Evolutionary conservation across 2,113 vertebrate species (phyloP), one percentile per base, ranked within the genome.

Genomic region (Paralichthys olivaceus): DNA sequence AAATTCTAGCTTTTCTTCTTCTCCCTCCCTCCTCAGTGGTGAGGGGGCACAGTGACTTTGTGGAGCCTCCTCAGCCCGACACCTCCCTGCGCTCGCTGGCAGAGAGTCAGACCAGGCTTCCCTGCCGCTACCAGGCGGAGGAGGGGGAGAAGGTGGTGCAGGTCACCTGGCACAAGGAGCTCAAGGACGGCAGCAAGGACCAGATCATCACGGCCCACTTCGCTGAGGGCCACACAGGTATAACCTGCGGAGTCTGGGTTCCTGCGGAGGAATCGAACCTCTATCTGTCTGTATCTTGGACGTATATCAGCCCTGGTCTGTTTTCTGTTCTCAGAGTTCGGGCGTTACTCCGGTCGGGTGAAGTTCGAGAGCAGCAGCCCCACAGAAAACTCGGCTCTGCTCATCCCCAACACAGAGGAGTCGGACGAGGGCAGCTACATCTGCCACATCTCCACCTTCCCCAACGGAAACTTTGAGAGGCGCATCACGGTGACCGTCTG

Each of bases 391-490:
- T 90, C 93, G 0, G 88, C 92, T 0, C 87, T 95, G 65, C 64
- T 95, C 79, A 90, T 95, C 72, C 47, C 61, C 57, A 81, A 2
- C 80, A 95, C 94, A 0, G 86, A 87, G 66, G 90, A 72, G 73
- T 88, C 87, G 0, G 93, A 95, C 61, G 80, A 92, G 25, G 94
- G 93, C 45, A 65, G 1, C 4, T 95, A 94, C 88, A 85, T 64
- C 80, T 95, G 94, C 79, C 90, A 86, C 61, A 86, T 95, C 87
- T 65, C 88, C 88, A 90, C 91, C 66, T 95, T 91, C 79, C 94
- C 94, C 29, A 89, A 86, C 0, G 94, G 94, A 12, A 94, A 87
- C 91, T 94, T 94, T 8, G 91, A 94, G 70, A 87, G 80, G 13
- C 65, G 19, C 19, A 84, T 94, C 23, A 5, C 4, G 0, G 91